phyloP scores from a whole-genome alignment of 2,113 vertebrate genomes.

The Cyanoramphus novaezelandiae region DNA sequence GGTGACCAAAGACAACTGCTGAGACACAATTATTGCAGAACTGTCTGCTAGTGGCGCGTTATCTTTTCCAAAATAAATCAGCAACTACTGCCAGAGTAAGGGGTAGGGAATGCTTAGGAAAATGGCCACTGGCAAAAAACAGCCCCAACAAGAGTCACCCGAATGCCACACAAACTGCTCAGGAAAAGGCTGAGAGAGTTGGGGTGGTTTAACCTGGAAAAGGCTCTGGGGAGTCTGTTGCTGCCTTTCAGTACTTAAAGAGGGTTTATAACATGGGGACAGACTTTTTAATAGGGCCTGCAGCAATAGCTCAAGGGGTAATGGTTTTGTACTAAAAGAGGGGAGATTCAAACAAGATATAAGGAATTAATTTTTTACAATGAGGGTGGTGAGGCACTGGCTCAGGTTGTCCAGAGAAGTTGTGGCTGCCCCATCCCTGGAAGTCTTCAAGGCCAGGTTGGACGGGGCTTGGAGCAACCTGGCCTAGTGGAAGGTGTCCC shows the following conservation, averaged over 20 bases:
- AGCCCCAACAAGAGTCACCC: neutral
- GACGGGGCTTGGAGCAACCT: neutral
- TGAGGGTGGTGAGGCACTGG: neutral
- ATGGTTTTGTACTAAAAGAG: neutral
- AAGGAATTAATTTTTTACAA: neutral
- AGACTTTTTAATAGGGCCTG: neutral
- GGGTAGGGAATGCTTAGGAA: neutral
- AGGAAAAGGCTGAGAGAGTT: neutral
- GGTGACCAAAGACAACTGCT: slow-evolving; percentile 62
- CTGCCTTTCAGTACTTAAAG: neutral
- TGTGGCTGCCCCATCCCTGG: neutral
- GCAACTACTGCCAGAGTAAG: neutral
- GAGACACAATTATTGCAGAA: slow-evolving; percentile 30
- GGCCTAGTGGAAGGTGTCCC: neutral
- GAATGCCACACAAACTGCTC: neutral
- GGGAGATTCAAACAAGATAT: neutral
- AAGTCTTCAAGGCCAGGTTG: neutral
- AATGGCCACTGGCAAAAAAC: neutral
- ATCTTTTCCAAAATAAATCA: slow-evolving; percentile 19
- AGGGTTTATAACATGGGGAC: neutral
- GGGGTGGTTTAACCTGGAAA: neutral
- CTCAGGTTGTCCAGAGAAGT: neutral
- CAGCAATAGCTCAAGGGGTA: neutral
- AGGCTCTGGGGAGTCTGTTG: neutral
- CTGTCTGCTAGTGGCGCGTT: slow-evolving; percentile 1